Evolutionary conservation across 2,888 invertebrate species (phyloP).

Genomic region (Emmelina monodactyla): DNA sequence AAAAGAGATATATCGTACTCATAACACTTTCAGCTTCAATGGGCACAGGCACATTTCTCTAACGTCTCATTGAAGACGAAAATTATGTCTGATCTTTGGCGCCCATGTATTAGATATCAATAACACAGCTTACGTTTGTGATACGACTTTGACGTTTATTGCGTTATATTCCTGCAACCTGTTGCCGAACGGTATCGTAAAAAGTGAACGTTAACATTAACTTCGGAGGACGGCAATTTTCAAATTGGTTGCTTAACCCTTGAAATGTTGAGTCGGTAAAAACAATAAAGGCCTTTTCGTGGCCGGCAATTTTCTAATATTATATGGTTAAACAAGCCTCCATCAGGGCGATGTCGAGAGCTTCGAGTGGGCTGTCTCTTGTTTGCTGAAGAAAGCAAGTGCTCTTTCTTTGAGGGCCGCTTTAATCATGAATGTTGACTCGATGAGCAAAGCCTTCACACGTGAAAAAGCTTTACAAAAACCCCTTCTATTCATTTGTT

Average conservation of each 20-base stretch:
- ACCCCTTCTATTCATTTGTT: no score
- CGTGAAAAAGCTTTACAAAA: conserved; percentile 25
- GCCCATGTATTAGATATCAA: not conserved
- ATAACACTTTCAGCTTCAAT: conserved; percentile 24
- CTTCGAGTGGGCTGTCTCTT: conserved; percentile 45
- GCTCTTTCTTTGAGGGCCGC: conserved; percentile 38
- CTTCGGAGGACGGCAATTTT: no score
- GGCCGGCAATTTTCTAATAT: not conserved
- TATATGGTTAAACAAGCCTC: conserved; percentile 27
- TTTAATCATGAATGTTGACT: conserved; percentile 55
- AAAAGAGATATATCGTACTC: conserved; percentile 29
- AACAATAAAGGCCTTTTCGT: not conserved
- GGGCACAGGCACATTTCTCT: conserved; percentile 23
- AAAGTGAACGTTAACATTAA: no score
- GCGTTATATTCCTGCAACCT: no score
- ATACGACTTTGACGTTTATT: no score
- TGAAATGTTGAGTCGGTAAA: no score
- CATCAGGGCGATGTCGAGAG: conserved; percentile 36
- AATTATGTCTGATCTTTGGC: not conserved
- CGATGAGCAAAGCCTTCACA: conserved; percentile 24
- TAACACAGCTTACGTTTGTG: no score
- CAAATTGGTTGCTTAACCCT: no score
- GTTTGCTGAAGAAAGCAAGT: conserved; percentile 38
- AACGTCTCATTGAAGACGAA: conserved; percentile 19
- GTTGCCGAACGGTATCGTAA: no score